Evolutionary conservation across 2,888 invertebrate genomes (phyloP).

Genomic region (Eupelmus urozonus): DNA sequence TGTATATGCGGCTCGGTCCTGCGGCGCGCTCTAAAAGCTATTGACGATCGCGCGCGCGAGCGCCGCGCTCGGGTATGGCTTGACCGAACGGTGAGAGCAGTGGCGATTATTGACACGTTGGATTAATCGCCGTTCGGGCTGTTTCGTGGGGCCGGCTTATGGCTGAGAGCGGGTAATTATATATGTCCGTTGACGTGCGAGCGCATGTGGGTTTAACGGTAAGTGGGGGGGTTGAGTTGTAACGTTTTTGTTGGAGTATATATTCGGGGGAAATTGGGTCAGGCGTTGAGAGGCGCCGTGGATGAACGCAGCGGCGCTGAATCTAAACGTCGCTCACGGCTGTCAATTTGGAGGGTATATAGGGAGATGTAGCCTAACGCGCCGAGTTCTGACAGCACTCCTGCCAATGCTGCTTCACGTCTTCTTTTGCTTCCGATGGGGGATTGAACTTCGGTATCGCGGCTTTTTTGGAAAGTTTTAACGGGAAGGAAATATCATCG

Average conservation of each 20-base stretch:
- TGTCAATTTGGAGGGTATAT: not conserved
- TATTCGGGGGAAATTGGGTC: not conserved
- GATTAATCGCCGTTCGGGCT: no score
- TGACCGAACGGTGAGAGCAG: no score
- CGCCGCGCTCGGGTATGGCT: no score
- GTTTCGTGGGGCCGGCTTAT: no score
- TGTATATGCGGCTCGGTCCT: not conserved
- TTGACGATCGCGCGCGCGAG: slow-evolving; percentile 22
- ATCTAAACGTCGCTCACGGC: slow-evolving; percentile 14
- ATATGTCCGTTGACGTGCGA: no score
- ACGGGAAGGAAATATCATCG: not conserved
- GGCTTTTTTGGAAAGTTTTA: not conserved
- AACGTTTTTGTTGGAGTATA: no score
- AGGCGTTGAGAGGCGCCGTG: not conserved
- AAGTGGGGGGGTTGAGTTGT: no score
- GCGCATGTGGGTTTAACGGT: no score
- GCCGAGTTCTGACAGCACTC: no score
- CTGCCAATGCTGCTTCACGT: not conserved
- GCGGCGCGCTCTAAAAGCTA: slow-evolving; percentile 16
- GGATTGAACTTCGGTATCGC: not conserved
- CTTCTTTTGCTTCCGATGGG: not conserved
- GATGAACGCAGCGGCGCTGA: no score
- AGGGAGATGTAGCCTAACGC: not conserved
- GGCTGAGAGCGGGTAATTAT: no score
- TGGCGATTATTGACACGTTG: no score